phyloP scores from a whole-genome alignment of 2,113 vertebrate species.

The Pheucticus melanocephalus region DNA sequence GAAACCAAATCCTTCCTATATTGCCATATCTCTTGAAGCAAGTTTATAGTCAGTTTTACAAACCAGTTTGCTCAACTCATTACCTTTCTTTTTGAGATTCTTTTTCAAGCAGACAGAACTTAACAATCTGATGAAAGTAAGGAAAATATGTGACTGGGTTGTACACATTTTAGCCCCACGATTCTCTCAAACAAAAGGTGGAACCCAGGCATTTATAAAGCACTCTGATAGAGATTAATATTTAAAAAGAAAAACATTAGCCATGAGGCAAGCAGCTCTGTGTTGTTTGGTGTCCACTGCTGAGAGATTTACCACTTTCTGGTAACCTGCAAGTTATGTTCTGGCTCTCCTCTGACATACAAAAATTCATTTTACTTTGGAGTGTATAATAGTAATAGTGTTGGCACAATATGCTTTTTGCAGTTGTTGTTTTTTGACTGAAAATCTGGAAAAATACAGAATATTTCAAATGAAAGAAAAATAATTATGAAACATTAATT shows the following conservation, averaged over 20 bases:
- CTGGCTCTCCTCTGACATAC: accelerated
- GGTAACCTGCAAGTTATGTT: not conserved
- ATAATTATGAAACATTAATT: not conserved
- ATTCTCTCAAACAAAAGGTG: not conserved
- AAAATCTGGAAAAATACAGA: not conserved
- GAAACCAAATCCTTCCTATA: not conserved
- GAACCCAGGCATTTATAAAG: not conserved
- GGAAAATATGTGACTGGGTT: not conserved
- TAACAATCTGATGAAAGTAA: not conserved
- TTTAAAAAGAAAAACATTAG: not conserved
- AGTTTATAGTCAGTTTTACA: not conserved
- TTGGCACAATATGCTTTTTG: not conserved
- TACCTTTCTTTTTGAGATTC: not conserved
- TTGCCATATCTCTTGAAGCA: not conserved
- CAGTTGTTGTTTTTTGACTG: not conserved
- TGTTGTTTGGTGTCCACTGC: not conserved
- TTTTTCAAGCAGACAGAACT: not conserved
- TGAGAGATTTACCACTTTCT: not conserved
- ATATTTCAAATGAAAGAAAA: not conserved
- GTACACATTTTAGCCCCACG: not conserved
- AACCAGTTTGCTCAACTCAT: not conserved
- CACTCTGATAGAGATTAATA: not conserved
- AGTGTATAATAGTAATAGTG: not conserved
- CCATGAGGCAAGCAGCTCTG: not conserved
- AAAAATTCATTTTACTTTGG: not conserved